A percentile compares a stretch with the other conserved stretches of the same genome.
These are phyloP conservation scores for Cyclina sinensis DNA, from an alignment of 1,140 invertebrate species.

Conservation along the genomic window DNA sequence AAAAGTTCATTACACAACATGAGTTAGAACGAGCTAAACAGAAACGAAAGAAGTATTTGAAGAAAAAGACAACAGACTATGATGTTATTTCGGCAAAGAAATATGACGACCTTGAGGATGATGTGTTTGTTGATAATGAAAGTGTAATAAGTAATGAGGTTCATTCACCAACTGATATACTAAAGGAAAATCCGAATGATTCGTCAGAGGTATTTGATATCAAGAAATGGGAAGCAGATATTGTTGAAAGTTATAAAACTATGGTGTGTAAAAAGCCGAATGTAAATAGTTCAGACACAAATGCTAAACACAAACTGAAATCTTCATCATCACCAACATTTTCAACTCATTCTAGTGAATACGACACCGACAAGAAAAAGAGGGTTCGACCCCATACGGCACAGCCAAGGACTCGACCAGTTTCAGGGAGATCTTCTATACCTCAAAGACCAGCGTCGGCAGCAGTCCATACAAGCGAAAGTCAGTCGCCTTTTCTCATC, in stretches of 20 bases:
- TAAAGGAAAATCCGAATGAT: constrained; percentile 29
- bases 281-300: neutral
- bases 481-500: constrained; percentile 48
- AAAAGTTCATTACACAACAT: constrained; percentile 58
- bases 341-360: neutral
- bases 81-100: constrained; percentile 30
- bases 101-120: constrained; percentile 37
- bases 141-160: neutral
- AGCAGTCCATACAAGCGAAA: neutral
- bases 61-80: neutral
- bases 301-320: constrained; percentile 30
- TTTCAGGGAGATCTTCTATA: neutral
- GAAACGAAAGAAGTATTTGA: constrained; percentile 45
- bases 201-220: constrained; percentile 56
- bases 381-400: constrained; percentile 53
- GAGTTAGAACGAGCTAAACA: constrained; percentile 46
- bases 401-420: constrained; percentile 25
- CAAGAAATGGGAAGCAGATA: constrained; percentile 54
- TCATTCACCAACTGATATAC: constrained; percentile 18
- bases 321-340: constrained; percentile 48
- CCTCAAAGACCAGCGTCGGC: constrained; percentile 40
- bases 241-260: constrained; percentile 65
- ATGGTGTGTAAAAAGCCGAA: constrained; percentile 33
- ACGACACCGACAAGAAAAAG: neutral
- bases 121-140: constrained; percentile 48